These are phyloP conservation scores for Cryptus armator DNA, from an alignment of 2,888 invertebrate genomes.

Conservation along the genomic window DNA sequence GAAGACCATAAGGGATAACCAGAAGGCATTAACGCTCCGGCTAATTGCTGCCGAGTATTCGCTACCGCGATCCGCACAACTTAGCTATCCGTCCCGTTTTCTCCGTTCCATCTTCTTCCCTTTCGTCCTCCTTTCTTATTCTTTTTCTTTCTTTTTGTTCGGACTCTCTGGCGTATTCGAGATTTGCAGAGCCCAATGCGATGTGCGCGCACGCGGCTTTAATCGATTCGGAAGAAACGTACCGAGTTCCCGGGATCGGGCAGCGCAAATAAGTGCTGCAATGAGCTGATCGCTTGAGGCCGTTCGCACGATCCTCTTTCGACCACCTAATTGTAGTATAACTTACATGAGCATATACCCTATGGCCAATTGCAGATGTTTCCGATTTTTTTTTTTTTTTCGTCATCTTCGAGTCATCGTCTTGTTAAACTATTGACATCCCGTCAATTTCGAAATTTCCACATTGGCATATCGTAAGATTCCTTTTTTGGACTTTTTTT, in stretches of 20 bases:
- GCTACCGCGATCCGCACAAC: conserved; percentile 70
- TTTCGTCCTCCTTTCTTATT: conserved; percentile 28
- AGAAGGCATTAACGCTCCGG: conserved; percentile 79
- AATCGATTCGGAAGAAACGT: conserved; percentile 80
- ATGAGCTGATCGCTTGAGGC: conserved; percentile 38
- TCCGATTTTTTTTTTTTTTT: not conserved
- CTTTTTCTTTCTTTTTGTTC: not conserved
- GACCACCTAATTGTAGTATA: conserved; percentile 40
- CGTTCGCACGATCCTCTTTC: conserved; percentile 59
- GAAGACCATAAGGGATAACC: conserved; percentile 72
- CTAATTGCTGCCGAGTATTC: conserved; percentile 81
- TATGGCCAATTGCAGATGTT: not conserved
- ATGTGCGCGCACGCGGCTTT: conserved; percentile 66
- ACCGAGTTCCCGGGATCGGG: conserved; percentile 57
- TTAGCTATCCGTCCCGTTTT: conserved; percentile 58
- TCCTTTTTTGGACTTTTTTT: too few species aligned
- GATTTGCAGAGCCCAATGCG: conserved; percentile 13
- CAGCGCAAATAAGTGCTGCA: conserved; percentile 47
- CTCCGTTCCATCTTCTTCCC: conserved; percentile 4
- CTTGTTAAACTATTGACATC: not conserved
- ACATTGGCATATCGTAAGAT: not conserved
- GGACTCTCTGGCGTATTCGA: conserved; percentile 22
- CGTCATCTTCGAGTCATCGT: not conserved
- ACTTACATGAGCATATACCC: not conserved
- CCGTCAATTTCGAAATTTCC: too few species aligned